Evolutionary conservation across 2,888 invertebrate species (phyloP).

Genomic region (Sepioteuthis lessoniana): DNA sequence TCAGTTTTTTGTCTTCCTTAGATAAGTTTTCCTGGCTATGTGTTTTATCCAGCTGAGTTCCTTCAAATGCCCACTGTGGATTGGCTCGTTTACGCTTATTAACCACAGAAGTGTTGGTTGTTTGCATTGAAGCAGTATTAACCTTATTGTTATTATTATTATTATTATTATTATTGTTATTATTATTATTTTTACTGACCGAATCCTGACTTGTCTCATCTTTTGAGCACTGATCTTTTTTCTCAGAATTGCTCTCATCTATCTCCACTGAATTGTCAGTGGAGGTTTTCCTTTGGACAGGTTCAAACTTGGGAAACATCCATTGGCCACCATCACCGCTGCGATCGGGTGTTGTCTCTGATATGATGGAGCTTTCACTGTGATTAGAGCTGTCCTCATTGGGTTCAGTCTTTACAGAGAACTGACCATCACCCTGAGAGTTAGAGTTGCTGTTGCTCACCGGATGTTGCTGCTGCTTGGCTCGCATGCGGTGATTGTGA

Average conservation of each 20-base stretch:
- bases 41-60: constrained; percentile 75
- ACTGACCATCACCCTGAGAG: constrained; percentile 50
- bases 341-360: constrained; percentile 62
- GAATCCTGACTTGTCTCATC: constrained; percentile 43
- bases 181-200: not conserved
- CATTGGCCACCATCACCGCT: constrained; percentile 65
- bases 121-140: not conserved
- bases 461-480: constrained; percentile 80
- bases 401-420: constrained; percentile 62
- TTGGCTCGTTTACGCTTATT: constrained; percentile 90
- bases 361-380: constrained; percentile 67
- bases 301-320: constrained; percentile 73
- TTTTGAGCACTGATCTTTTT: constrained; percentile 25
- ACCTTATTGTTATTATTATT: not conserved
- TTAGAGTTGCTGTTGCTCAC: constrained; percentile 55
- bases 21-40: constrained; percentile 68
- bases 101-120: constrained; percentile 54
- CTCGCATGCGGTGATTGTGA: constrained; percentile 98
- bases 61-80: constrained; percentile 97
- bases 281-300: constrained; percentile 56
- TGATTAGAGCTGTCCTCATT: constrained; percentile 68
- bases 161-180: not conserved
- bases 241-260: constrained; percentile 50
- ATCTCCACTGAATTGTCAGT: constrained; percentile 50
- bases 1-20: constrained; percentile 39